Evolutionary conservation across 2,113 vertebrate species (phyloP).

Genomic region (Alces alces): DNA sequence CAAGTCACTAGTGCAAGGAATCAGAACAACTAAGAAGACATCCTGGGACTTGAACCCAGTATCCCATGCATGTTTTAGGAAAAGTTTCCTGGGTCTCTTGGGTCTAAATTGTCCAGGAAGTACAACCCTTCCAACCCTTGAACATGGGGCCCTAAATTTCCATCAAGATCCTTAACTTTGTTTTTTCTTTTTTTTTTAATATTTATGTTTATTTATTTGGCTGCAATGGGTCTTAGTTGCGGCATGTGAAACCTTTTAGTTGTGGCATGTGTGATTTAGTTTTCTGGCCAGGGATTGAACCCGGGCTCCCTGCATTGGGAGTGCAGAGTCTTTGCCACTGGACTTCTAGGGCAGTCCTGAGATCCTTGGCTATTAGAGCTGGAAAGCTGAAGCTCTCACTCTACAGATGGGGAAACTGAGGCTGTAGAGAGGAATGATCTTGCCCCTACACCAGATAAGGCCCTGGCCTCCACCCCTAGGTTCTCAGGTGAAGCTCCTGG

Average conservation of each 20-base stretch:
- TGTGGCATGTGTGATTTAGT: not conserved
- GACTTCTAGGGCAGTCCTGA: not conserved
- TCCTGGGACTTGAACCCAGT: not conserved
- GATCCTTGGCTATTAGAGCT: not conserved
- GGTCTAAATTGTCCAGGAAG: not conserved
- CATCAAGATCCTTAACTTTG: not conserved
- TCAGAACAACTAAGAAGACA: not conserved
- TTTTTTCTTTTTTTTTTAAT: not conserved
- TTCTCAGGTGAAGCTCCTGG: not conserved
- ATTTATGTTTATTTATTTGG: not conserved
- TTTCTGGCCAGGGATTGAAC: not conserved
- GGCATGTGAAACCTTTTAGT: not conserved
- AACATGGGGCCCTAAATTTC: not conserved
- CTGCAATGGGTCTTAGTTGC: not conserved
- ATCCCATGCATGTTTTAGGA: not conserved
- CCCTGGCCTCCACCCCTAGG: not conserved
- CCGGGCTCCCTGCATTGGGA: not conserved
- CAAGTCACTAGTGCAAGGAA: not conserved
- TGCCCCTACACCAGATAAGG: not conserved
- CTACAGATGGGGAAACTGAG: not conserved
- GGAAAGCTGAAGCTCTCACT: not conserved
- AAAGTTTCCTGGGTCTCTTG: not conserved
- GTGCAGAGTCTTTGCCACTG: not conserved
- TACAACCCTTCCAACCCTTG: not conserved
- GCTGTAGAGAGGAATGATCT: not conserved